Evolutionary conservation across 1,140 invertebrate genomes (phyloP), one percentile per base, ranked within the genome.

Genomic region (Limonius californicus): DNA sequence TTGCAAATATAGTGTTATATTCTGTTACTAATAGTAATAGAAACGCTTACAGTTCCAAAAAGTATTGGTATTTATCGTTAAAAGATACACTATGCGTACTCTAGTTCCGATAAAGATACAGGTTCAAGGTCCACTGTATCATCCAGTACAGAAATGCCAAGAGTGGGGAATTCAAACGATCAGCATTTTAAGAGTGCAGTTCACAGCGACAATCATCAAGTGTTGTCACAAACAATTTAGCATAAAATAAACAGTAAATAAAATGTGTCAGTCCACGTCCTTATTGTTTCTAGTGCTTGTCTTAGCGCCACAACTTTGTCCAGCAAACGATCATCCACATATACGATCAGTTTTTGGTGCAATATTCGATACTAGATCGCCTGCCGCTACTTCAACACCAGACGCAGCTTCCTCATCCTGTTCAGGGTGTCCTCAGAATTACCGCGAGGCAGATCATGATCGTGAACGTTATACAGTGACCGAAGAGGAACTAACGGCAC

Each of bases 401-500:
- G 12, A 14, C 7, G 23, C 14, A 56, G 54, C 42, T 16, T 42
- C 57, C 43, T 56, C 55, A 20, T 67, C 53, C 18, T 68, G 64
- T 39, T 53, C 66, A 16, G 66, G 67, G n/a, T 61, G 68, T 43
- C 54, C 62, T 6, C 15, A 63, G 45, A 68, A 74, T 43, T 59
- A 71, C 12, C 4, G 43, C 14, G 61, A 67, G 32, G 60, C 65
- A 15, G 62, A 58, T 32, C 8, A 50, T 12, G 62, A 45, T 27
- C 21, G 55, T 21, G 12, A 32, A 14, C 30, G 23, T 21, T 69
- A 64, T 59, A 68, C 68, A n/a, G 73, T 80, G 2, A 78, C 70
- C 19, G 78, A 80, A 64, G 75, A 77, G 59, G 75, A 80, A 57
- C 66, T 87, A 8, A 84, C 81, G 0, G 80, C 79, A n/a, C 67